Conservation (phyloP, 2,797 vertebrate species). For the Benthosema pterotum region DNA sequence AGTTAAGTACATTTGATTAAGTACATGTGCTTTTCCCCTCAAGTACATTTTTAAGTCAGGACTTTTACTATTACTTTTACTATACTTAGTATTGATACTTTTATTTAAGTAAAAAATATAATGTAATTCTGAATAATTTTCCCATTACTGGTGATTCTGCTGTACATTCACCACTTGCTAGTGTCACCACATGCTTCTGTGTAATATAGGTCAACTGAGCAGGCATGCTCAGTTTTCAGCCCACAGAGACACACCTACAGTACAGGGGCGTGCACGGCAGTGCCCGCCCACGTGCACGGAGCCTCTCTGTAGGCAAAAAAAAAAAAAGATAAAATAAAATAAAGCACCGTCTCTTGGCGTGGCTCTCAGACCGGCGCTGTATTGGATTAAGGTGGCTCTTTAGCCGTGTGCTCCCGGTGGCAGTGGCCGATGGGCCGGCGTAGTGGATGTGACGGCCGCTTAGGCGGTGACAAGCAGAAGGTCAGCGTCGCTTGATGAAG, state of each 20-base stretch:
- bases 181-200: too few relatives aligned
- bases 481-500: conserved; percentile 78
- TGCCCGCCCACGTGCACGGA: conserved; percentile 13
- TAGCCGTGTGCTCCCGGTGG: conserved; percentile 64
- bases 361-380: conserved; percentile 63
- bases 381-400: conserved; percentile 76
- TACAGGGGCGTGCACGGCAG: conserved; percentile 12
- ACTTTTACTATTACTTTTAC: neutral
- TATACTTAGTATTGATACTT: too few relatives aligned
- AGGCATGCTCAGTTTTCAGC: neutral
- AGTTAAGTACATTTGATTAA: too few relatives aligned
- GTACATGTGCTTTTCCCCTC: too few relatives aligned
- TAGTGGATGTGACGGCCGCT: conserved; percentile 79
- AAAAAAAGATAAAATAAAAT: too few relatives aligned
- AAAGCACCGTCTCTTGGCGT: conserved; percentile 66
- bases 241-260: conserved; percentile 24
- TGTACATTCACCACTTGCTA: too few relatives aligned
- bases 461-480: conserved; percentile 80
- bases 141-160: too few relatives aligned
- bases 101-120: too few relatives aligned
- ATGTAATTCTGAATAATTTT: too few relatives aligned
- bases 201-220: too few relatives aligned
- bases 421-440: conserved; percentile 75
- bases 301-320: conserved; percentile 67
- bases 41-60: conserved; percentile 30